Conservation (phyloP, 2,888 invertebrate species). For the Hirtodrosophila alboralis region DNA sequence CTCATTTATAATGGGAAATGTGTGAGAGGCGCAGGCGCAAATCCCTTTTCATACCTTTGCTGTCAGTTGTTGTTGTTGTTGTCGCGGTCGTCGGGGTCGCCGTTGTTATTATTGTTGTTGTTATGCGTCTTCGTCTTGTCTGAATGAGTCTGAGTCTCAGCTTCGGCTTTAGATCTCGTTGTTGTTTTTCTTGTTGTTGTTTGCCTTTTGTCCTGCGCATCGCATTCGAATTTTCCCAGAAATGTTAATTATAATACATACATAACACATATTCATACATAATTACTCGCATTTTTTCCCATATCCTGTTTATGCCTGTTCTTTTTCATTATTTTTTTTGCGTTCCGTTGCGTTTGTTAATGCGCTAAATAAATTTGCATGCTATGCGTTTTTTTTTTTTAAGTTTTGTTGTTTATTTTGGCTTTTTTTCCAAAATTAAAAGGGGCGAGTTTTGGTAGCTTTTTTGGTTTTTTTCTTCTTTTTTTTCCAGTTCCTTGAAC, state of each 20-base stretch:
- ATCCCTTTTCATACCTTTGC: constrained; percentile 67
- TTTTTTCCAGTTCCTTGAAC: too few species aligned
- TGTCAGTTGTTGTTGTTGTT: constrained; percentile 42
- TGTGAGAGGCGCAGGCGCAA: constrained; percentile 75
- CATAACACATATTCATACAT: constrained; percentile 75
- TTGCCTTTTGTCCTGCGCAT: constrained; percentile 76
- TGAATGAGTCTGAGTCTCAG: constrained; percentile 33
- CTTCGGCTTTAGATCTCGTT: constrained; percentile 27
- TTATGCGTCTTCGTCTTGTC: constrained; percentile 58
- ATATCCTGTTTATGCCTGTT: constrained; percentile 74
- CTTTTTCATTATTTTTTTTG: constrained; percentile 36
- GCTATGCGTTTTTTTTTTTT: constrained; percentile 64
- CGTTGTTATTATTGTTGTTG: constrained; percentile 34
- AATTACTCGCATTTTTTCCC: constrained; percentile 69
- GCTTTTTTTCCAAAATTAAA: constrained; percentile 18
- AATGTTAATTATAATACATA: constrained; percentile 82
- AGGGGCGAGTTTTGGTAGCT: constrained; percentile 20
- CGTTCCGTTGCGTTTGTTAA: constrained; percentile 60
- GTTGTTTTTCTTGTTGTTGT: constrained; percentile 16
- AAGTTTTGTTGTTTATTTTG: constrained; percentile 59
- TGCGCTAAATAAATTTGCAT: constrained; percentile 77
- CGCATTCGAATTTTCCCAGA: constrained; percentile 82
- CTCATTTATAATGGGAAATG: constrained; percentile 76
- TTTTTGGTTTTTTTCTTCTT: constrained; percentile 19
- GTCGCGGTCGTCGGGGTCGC: constrained; percentile 56